Conservation (phyloP, 1,140 invertebrate species). For the Ceratitis capitata region DNA sequence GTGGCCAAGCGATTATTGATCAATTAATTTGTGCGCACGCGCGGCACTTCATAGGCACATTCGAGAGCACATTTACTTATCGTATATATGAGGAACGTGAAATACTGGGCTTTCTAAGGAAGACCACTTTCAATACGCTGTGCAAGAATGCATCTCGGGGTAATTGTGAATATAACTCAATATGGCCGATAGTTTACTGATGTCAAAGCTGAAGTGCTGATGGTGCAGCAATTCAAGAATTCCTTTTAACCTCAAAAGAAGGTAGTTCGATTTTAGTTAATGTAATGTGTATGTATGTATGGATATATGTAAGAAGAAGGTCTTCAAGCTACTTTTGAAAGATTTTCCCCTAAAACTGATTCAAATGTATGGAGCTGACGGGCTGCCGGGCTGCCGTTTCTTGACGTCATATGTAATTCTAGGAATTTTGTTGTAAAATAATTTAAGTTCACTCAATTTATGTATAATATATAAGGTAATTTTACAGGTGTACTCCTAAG, state of each 20-base stretch:
- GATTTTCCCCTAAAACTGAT: too few species aligned
- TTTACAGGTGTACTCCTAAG: too few species aligned
- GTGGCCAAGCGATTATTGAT: conserved; percentile 92
- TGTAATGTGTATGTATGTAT: too few species aligned
- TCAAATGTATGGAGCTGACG: too few species aligned
- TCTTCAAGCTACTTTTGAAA: too few species aligned
- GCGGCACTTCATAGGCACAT: conserved; percentile 87
- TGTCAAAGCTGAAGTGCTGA: background rate
- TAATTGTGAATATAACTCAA: conserved; percentile 65
- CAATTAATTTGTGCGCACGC: conserved; percentile 94
- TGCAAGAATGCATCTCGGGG: conserved; percentile 71
- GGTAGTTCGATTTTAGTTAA: background rate
- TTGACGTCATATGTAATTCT: too few species aligned
- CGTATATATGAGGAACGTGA: conserved; percentile 97
- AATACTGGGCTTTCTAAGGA: conserved; percentile 84
- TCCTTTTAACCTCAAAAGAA: background rate
- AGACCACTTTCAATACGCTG: conserved; percentile 89
- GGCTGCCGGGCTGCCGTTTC: too few species aligned
- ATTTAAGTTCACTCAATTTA: too few species aligned
- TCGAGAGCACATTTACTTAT: conserved; percentile 95
- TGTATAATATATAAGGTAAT: too few species aligned
- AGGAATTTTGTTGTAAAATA: too few species aligned
- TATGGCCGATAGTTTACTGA: conserved; percentile 67
- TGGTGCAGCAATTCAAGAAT: background rate
- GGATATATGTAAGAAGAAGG: too few species aligned